Conservation (phyloP, 2,888 invertebrate genomes). For the Megastigmus dorsalis region DNA sequence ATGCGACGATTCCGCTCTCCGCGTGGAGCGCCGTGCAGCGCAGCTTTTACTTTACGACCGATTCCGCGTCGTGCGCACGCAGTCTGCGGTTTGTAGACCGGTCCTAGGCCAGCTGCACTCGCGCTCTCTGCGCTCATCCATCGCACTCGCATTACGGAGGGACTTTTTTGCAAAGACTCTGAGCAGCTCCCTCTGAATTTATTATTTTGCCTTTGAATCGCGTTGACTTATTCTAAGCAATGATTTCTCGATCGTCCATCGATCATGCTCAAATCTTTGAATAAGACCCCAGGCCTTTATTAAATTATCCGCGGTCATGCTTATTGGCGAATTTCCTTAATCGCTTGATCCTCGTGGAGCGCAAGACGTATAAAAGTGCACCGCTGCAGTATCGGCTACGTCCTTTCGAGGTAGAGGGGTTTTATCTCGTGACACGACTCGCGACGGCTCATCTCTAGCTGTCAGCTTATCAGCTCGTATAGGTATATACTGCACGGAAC, state of each 20-base stretch:
- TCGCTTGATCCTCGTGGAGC: not conserved
- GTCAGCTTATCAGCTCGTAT: constrained; percentile 20
- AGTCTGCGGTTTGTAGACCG: not conserved
- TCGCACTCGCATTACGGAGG: too few species aligned
- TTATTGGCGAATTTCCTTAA: constrained; percentile 1
- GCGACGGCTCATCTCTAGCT: constrained; percentile 9
- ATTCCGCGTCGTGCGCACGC: not conserved
- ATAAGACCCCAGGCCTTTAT: not conserved
- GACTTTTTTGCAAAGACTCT: too few species aligned
- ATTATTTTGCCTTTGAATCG: too few species aligned
- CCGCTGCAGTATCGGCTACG: not conserved
- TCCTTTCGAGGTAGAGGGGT: not conserved
- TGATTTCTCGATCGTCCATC: too few species aligned
- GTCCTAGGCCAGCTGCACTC: not conserved
- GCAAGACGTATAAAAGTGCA: not conserved
- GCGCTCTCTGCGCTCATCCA: too few species aligned
- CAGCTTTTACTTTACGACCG: too few species aligned
- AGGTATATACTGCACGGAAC: constrained; percentile 9
- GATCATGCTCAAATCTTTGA: too few species aligned
- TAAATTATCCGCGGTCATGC: not conserved
- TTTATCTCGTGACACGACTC: constrained; percentile 7
- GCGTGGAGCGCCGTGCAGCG: too few species aligned
- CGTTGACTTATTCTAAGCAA: too few species aligned
- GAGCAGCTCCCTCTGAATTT: too few species aligned
- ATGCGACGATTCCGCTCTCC: constrained; percentile 17